phyloP scores from a whole-genome alignment of 2,113 vertebrate genomes.

The Danionella cerebrum region DNA sequence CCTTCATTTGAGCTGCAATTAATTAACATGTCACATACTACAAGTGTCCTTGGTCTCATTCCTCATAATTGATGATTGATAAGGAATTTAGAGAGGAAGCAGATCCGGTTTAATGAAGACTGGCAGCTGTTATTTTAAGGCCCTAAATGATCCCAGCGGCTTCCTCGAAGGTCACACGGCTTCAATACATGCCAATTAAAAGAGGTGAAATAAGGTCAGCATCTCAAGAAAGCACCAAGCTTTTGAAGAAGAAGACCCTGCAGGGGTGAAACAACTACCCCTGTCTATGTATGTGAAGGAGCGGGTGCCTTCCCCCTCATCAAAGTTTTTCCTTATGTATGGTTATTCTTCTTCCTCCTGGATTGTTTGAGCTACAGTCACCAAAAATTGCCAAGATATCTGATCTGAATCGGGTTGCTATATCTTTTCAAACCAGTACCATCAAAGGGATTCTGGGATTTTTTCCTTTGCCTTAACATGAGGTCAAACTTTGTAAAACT shows the following conservation, averaged over 20 bases:
- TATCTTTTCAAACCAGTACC: too few relatives aligned
- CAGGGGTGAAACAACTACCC: conserved; percentile 18
- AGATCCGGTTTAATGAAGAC: conserved; percentile 63
- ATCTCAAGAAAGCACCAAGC: conserved; percentile 27
- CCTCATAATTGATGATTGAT: conserved; percentile 64
- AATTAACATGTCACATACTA: conserved; percentile 62
- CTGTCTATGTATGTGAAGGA: conserved; percentile 3
- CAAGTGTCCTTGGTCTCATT: conserved; percentile 56
- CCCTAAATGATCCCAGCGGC: conserved; percentile 28
- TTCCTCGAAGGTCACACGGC: conserved; percentile 44
- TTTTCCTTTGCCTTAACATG: too few relatives aligned
- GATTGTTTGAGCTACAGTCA: too few relatives aligned
- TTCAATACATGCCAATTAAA: conserved; percentile 21
- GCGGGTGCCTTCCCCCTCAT: too few relatives aligned
- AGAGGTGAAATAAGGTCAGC: conserved; percentile 39
- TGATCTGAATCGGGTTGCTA: too few relatives aligned
- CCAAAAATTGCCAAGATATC: too few relatives aligned
- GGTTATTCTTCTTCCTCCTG: too few relatives aligned
- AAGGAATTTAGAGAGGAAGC: conserved; percentile 56
- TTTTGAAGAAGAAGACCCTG: conserved; percentile 36
- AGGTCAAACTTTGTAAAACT: too few relatives aligned
- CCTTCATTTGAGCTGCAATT: conserved; percentile 60
- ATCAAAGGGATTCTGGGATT: too few relatives aligned
- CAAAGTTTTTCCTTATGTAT: too few relatives aligned
- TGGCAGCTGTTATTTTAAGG: conserved; percentile 48